Percentiles rank a stretch among this genome's conserved stretches.
These are phyloP conservation scores for Dorcus parallelipipedus DNA, from an alignment of 2,888 invertebrate genomes.

Conservation along the genomic window DNA sequence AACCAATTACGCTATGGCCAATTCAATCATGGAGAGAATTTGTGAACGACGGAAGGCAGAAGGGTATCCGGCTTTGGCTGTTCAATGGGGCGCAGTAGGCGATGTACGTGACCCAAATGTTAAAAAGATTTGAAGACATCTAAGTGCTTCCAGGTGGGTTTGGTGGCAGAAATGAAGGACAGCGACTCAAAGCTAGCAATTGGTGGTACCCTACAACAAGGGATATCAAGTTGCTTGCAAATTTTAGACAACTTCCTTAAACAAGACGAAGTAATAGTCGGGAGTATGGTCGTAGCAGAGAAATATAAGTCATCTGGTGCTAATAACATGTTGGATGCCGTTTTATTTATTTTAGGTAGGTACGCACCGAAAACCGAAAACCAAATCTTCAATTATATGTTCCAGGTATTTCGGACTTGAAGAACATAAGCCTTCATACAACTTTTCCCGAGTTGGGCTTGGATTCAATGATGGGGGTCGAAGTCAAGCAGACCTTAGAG, in stretches of 20 bases:
- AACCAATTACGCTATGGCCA: conserved; percentile 84
- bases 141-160: conserved; percentile 51
- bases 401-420: conserved; percentile 66
- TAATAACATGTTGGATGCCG: conserved; percentile 60
- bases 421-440: conserved; percentile 66
- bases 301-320: conserved; percentile 48
- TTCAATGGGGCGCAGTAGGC: conserved; percentile 28
- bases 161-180: conserved; percentile 55
- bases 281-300: conserved; percentile 75
- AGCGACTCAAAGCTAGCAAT: conserved; percentile 32
- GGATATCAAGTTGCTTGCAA: conserved; percentile 50
- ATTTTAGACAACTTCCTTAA: conserved; percentile 68
- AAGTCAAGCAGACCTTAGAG: conserved; percentile 75
- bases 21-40: conserved; percentile 83
- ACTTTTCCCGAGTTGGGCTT: conserved; percentile 89
- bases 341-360: conserved; percentile 60
- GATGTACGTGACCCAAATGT: conserved; percentile 44
- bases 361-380: background rate
- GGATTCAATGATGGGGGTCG: conserved; percentile 96
- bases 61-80: conserved; percentile 23
- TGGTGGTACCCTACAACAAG: conserved; percentile 24
- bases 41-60: conserved; percentile 57
- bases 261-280: conserved; percentile 56
- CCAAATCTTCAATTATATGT: conserved; percentile 62
- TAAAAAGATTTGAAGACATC: background rate